phyloP scores from a whole-genome alignment of 1,140 invertebrate species.

The Berghia stephanieae region DNA sequence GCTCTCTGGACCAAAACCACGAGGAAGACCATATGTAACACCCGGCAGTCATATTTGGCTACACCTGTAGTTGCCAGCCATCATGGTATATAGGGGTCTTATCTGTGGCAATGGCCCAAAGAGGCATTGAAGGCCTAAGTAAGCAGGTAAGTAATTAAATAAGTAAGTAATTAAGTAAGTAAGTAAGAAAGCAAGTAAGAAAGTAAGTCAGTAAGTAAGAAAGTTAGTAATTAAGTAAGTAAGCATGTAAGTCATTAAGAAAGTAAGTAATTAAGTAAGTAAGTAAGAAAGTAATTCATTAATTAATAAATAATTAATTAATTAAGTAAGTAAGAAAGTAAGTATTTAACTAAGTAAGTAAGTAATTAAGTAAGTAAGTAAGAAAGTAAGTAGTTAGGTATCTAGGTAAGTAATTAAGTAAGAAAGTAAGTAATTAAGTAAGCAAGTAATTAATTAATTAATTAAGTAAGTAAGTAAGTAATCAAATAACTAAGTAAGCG shows the following conservation, averaged over 20 bases:
- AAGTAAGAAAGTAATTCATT: slow-evolving; percentile 9
- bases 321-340: slow-evolving; percentile 12
- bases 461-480: slow-evolving; percentile 26
- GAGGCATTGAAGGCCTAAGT: too few relatives aligned
- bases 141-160: slow-evolving; percentile 15
- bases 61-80: too few relatives aligned
- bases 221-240: slow-evolving; percentile 26
- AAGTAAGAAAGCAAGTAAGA: slow-evolving; percentile 11
- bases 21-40: too few relatives aligned
- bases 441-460: slow-evolving; percentile 24
- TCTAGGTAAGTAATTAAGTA: slow-evolving; percentile 25
- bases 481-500: slow-evolving; percentile 17
- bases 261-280: slow-evolving; percentile 23
- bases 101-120: too few relatives aligned
- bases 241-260: slow-evolving; percentile 17
- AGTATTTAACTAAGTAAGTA: slow-evolving; percentile 26
- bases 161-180: slow-evolving; percentile 20
- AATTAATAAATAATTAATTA: background rate
- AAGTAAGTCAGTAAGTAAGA: slow-evolving; percentile 25
- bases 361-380: slow-evolving; percentile 18
- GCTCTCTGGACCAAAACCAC: too few relatives aligned
- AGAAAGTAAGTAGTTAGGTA: slow-evolving; percentile 26
- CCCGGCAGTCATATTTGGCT: too few relatives aligned
- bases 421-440: slow-evolving; percentile 21
- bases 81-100: too few relatives aligned